phyloP scores from a whole-genome alignment of 2,888 invertebrate species.

The Drosophila affinis region DNA sequence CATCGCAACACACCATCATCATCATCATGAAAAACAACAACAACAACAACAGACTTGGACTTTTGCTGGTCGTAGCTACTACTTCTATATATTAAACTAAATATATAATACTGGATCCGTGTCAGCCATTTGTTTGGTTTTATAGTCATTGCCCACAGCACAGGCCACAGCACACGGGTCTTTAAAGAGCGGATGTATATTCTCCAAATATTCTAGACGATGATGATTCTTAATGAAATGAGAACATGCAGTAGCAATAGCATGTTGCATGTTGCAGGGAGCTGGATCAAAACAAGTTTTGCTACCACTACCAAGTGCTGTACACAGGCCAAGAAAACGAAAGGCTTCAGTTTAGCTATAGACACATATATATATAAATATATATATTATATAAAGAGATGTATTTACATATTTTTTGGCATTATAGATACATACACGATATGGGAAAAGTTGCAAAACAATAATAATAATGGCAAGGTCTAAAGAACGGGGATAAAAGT shows the following conservation, averaged over 20 bases:
- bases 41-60: slow-evolving; percentile 53
- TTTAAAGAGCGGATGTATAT: slow-evolving; percentile 26
- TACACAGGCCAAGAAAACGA: slow-evolving; percentile 72
- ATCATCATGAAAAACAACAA: slow-evolving; percentile 35
- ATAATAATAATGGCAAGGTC: slow-evolving; percentile 46
- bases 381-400: slow-evolving; percentile 72
- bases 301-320: slow-evolving; percentile 73
- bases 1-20: slow-evolving; percentile 4
- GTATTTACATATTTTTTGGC: slow-evolving; percentile 79
- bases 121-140: slow-evolving; percentile 31
- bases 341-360: slow-evolving; percentile 75
- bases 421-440: slow-evolving; percentile 63
- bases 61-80: slow-evolving; percentile 62
- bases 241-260: not conserved
- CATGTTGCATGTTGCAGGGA: slow-evolving; percentile 34
- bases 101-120: slow-evolving; percentile 42
- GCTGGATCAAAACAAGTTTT: slow-evolving; percentile 39
- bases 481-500: slow-evolving; percentile 4
- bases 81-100: slow-evolving; percentile 46
- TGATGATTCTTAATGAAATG: too few species aligned
- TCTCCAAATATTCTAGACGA: slow-evolving; percentile 34
- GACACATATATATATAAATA: slow-evolving; percentile 48
- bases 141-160: slow-evolving; percentile 16
- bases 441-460: slow-evolving; percentile 53
- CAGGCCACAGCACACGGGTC: slow-evolving; percentile 5